These are phyloP conservation scores for Himalopsyche phryganea DNA, from an alignment of 1,140 invertebrate genomes.

Conservation along the genomic window DNA sequence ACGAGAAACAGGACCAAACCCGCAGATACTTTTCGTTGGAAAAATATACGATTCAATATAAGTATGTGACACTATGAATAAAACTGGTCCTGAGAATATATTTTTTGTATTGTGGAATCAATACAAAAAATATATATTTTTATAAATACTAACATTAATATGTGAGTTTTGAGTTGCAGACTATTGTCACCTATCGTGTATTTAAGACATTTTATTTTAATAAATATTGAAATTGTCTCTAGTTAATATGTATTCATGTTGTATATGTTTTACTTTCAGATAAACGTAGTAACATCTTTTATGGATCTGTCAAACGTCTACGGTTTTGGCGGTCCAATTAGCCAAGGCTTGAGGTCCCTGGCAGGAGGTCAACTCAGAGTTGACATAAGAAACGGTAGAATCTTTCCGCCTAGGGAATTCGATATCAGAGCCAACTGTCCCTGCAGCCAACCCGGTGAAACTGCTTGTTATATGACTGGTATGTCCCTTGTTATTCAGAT, in stretches of 20 bases:
- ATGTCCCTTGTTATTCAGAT: too few relatives aligned
- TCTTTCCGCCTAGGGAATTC: slow-evolving; percentile 29
- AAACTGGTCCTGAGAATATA: too few relatives aligned
- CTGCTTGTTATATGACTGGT: slow-evolving; percentile 23
- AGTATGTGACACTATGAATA: too few relatives aligned
- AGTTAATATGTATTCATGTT: too few relatives aligned
- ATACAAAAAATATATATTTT: too few relatives aligned
- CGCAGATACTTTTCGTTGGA: too few relatives aligned
- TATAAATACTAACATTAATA: too few relatives aligned
- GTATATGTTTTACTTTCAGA: slow-evolving; percentile 9
- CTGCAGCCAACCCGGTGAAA: slow-evolving; percentile 10
- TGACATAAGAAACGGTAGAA: slow-evolving; percentile 8
- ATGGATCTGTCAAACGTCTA: slow-evolving; percentile 22
- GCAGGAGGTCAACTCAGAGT: slow-evolving; percentile 1
- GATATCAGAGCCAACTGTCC: slow-evolving; percentile 7
- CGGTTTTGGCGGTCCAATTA: background rate
- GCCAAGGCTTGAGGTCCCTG: slow-evolving; percentile 3
- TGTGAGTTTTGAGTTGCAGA: too few relatives aligned
- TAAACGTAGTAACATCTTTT: slow-evolving; percentile 11
- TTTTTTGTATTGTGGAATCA: too few relatives aligned
- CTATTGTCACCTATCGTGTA: too few relatives aligned
- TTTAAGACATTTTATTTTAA: background rate
- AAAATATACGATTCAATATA: too few relatives aligned
- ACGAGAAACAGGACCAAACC: too few relatives aligned
- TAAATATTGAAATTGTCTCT: background rate